These are phyloP conservation scores for Papilio glaucus DNA, from an alignment of 1,140 invertebrate genomes.

Conservation along the genomic window DNA sequence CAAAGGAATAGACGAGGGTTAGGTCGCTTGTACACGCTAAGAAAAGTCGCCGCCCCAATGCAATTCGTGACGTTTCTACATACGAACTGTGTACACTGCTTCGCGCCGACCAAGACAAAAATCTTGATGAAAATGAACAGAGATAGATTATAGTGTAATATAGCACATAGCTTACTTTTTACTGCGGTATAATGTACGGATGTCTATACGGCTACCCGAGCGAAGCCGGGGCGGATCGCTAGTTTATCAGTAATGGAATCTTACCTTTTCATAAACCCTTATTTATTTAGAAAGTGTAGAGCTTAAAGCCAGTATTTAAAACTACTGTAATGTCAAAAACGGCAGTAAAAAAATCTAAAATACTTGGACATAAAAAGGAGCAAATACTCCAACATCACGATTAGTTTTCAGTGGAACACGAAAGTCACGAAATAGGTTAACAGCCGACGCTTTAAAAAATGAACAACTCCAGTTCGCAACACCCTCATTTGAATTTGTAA, in stretches of 20 bases:
- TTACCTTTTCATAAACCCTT: neutral
- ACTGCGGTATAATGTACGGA: too few relatives aligned
- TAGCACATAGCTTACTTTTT: too few relatives aligned
- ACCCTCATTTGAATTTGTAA: conserved; percentile 25
- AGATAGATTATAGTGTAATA: too few relatives aligned
- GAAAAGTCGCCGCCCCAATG: too few relatives aligned
- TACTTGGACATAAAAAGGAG: neutral
- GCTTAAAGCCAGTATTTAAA: neutral
- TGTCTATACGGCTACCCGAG: too few relatives aligned
- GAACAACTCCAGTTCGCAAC: neutral
- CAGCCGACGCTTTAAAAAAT: neutral
- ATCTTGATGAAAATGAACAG: too few relatives aligned
- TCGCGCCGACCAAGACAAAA: too few relatives aligned
- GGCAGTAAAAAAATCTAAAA: neutral
- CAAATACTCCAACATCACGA: neutral
- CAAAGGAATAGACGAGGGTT: too few relatives aligned
- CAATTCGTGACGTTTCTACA: too few relatives aligned
- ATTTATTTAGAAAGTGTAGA: neutral
- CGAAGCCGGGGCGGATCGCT: too few relatives aligned
- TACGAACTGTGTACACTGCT: too few relatives aligned
- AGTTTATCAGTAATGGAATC: neutral
- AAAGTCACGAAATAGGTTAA: conserved; percentile 21
- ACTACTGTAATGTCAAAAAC: neutral
- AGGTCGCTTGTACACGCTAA: too few relatives aligned
- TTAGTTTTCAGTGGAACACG: conserved; percentile 12